Evolutionary conservation across 2,888 invertebrate genomes (phyloP).

Genomic region (Plagodis dolabraria): DNA sequence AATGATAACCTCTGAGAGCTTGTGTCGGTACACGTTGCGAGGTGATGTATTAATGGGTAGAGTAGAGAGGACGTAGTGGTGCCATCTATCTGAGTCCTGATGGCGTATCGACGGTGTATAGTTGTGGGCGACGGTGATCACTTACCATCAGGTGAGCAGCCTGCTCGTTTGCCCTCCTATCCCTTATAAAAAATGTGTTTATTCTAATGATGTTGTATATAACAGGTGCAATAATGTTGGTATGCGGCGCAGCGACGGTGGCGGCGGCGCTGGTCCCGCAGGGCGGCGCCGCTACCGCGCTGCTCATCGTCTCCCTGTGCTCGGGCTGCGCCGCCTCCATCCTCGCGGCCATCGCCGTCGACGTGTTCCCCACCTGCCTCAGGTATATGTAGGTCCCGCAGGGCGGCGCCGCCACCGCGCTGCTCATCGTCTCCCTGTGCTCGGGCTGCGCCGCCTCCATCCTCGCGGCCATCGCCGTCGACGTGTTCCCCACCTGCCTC

Average conservation of each 20-base stretch:
- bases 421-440: conserved; percentile 70
- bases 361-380: conserved; percentile 74
- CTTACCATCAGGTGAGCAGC: too few species aligned
- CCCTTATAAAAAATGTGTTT: too few species aligned
- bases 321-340: conserved; percentile 77
- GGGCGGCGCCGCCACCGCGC: conserved; percentile 63
- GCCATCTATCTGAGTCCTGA: too few species aligned
- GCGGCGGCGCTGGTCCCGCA: conserved; percentile 68
- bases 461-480: conserved; percentile 73
- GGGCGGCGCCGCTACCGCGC: conserved; percentile 63
- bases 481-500: conserved; percentile 74
- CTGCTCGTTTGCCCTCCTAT: too few species aligned
- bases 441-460: conserved; percentile 77
- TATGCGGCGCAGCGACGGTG: conserved; percentile 67
- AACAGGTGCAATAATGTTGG: conserved; percentile 69
- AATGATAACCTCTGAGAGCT: too few species aligned
- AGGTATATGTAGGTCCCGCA: conserved; percentile 67
- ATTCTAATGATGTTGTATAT: neutral
- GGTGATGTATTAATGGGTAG: too few species aligned
- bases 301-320: conserved; percentile 70
- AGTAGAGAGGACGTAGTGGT: too few species aligned
- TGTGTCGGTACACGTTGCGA: too few species aligned
- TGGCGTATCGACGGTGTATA: too few species aligned
- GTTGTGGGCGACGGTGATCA: too few species aligned
- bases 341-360: conserved; percentile 73